These are phyloP conservation scores for Montipora capitata DNA, from an alignment of 92 coral and sea anemone species.

Conservation along the genomic window DNA sequence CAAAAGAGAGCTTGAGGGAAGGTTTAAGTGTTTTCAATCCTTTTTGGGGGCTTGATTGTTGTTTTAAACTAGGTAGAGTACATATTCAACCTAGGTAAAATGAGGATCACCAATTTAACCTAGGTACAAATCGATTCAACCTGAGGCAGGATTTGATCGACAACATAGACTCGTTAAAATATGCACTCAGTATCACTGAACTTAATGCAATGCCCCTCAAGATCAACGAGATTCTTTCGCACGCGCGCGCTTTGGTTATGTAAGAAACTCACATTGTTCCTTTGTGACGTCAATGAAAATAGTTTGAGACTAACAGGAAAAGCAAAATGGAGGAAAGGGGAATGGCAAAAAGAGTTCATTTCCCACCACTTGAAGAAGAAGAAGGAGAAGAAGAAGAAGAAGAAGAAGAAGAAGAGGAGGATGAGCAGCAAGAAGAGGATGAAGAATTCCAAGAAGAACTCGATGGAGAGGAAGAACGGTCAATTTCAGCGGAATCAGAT, in stretches of 20 bases:
- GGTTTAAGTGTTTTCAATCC: too few relatives aligned
- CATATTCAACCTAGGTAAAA: too few relatives aligned
- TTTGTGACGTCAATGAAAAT: conserved; percentile 31
- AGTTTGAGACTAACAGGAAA: background rate
- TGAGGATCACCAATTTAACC: too few relatives aligned
- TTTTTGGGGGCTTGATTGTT: too few relatives aligned
- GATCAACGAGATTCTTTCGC: background rate
- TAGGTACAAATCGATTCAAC: too few relatives aligned
- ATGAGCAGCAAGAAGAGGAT: background rate
- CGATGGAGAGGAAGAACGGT: background rate
- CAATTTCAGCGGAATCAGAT: conserved; percentile 25
- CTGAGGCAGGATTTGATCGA: too few relatives aligned
- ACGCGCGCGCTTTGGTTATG: conserved; percentile 24
- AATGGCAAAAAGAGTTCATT: background rate
- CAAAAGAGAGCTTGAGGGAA: too few relatives aligned
- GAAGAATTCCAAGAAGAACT: background rate
- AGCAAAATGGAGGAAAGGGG: conserved; percentile 11
- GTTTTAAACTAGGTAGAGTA: too few relatives aligned
- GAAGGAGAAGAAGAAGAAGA: background rate
- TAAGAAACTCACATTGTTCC: background rate
- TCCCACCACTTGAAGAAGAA: conserved; percentile 2
- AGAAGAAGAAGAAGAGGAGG: conserved; percentile 6
- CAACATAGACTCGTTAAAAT: too few relatives aligned
- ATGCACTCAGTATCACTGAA: too few relatives aligned
- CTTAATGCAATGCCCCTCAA: too few relatives aligned